These are phyloP conservation scores for Caenorhabditis drosophilae DNA, from an alignment of 2,888 invertebrate genomes.

Conservation along the genomic window DNA sequence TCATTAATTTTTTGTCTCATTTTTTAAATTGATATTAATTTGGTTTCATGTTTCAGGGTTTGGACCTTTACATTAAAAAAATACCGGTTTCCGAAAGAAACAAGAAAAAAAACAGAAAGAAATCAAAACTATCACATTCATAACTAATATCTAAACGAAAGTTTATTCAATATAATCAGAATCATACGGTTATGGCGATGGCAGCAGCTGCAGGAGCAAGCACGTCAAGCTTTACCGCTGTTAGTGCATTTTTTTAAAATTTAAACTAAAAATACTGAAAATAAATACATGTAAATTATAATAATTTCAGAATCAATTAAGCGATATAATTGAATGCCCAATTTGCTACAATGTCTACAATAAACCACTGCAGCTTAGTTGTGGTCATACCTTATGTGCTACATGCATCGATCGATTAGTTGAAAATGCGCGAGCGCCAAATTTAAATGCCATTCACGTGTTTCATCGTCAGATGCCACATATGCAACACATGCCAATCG, in stretches of 20 bases:
- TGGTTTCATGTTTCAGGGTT: no score
- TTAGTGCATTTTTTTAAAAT: background rate
- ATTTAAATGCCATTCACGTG: background rate
- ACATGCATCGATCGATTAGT: conserved; percentile 36
- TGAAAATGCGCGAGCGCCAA: conserved; percentile 4
- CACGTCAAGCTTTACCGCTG: background rate
- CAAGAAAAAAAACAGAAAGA: no score
- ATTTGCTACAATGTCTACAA: conserved; percentile 47
- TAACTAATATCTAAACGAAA: no score
- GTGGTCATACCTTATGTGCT: conserved; percentile 45
- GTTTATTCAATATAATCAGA: no score
- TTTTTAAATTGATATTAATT: no score
- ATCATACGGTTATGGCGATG: conserved; percentile 2
- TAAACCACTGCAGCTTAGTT: conserved; percentile 42
- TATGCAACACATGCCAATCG: no score
- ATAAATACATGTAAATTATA: background rate
- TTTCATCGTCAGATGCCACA: no score
- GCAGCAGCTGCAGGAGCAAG: background rate
- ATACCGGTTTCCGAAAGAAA: no score
- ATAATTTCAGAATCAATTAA: conserved; percentile 20
- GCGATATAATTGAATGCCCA: conserved; percentile 44
- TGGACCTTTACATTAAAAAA: no score
- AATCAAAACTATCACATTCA: no score
- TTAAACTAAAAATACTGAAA: background rate
- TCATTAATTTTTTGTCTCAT: no score